phyloP scores from a whole-genome alignment of 1,140 invertebrate species.

The Bombus huntii region DNA sequence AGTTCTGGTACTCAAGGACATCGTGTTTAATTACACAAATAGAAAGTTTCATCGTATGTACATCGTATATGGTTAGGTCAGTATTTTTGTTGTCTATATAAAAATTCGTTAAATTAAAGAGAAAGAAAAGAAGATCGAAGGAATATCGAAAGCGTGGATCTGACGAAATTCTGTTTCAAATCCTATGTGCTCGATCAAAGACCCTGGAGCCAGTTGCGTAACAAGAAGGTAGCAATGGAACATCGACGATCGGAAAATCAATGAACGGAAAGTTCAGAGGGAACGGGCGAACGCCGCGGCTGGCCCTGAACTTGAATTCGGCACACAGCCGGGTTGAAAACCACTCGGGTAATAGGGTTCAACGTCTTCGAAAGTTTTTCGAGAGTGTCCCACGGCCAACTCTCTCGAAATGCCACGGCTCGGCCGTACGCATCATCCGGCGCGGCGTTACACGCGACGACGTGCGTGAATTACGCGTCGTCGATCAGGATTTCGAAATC shows the following conservation, averaged over 20 bases:
- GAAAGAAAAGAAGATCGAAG: too few species aligned
- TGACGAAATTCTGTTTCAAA: too few species aligned
- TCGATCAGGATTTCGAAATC: neutral
- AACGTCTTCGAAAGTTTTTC: constrained; percentile 76
- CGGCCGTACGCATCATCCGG: constrained; percentile 37
- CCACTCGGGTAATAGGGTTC: constrained; percentile 56
- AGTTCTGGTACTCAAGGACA: too few species aligned
- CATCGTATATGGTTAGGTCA: too few species aligned
- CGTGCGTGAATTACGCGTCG: constrained; percentile 54
- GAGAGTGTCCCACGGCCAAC: constrained; percentile 38
- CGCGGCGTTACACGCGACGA: constrained; percentile 25
- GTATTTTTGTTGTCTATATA: too few species aligned
- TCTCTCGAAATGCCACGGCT: constrained; percentile 68
- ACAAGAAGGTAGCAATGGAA: neutral
- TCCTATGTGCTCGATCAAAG: too few species aligned
- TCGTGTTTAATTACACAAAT: too few species aligned
- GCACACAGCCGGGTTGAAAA: constrained; percentile 4
- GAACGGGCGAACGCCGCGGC: neutral
- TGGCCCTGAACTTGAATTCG: constrained; percentile 74
- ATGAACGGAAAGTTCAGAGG: neutral
- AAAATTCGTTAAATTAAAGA: too few species aligned
- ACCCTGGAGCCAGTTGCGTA: neutral
- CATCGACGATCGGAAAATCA: neutral
- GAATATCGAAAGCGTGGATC: too few species aligned
- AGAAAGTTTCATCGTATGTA: too few species aligned